Evolutionary conservation across 2,113 vertebrate genomes (phyloP).

Genomic region (Nothocercus nigrocapillus): DNA sequence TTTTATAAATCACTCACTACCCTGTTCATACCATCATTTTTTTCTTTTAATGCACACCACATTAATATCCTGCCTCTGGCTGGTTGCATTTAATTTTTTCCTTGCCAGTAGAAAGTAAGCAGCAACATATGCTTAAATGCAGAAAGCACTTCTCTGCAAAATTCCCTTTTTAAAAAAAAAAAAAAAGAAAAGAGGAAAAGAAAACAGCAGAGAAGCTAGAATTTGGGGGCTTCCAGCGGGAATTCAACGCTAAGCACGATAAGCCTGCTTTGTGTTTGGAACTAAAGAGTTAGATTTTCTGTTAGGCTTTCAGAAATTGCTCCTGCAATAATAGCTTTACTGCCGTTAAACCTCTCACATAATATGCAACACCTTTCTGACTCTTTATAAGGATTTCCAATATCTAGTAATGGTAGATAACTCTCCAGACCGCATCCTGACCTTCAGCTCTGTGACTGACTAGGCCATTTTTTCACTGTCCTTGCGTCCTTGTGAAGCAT

Average conservation of each 20-base stretch:
- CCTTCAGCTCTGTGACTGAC: slow-evolving; percentile 61
- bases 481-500: slow-evolving; percentile 22
- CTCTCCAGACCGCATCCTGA: slow-evolving; percentile 39
- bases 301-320: slow-evolving; percentile 51
- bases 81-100: slow-evolving; percentile 62
- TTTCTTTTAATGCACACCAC: slow-evolving; percentile 65
- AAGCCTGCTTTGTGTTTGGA: slow-evolving; percentile 38
- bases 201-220: not conserved
- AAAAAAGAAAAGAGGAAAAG: not conserved
- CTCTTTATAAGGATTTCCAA: slow-evolving; percentile 49
- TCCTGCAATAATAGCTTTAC: slow-evolving; percentile 45
- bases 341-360: slow-evolving; percentile 27
- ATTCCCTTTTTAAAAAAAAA: not conserved
- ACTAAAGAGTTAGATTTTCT: slow-evolving; percentile 51
- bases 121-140: slow-evolving; percentile 3
- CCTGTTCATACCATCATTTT: slow-evolving; percentile 12
- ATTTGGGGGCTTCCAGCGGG: slow-evolving; percentile 12
- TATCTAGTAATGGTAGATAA: slow-evolving; percentile 58
- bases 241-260: slow-evolving; percentile 24
- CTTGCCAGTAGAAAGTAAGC: slow-evolving; percentile 36
- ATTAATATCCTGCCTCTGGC: slow-evolving; percentile 64
- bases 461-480: slow-evolving; percentile 40
- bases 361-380: slow-evolving; percentile 51
- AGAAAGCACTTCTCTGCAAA: not conserved
- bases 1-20: slow-evolving; percentile 63